A percentile compares a stretch with the other conserved stretches of the same genome.
phyloP scores from a whole-genome alignment of 2,113 vertebrate species.

The Zeus faber region DNA sequence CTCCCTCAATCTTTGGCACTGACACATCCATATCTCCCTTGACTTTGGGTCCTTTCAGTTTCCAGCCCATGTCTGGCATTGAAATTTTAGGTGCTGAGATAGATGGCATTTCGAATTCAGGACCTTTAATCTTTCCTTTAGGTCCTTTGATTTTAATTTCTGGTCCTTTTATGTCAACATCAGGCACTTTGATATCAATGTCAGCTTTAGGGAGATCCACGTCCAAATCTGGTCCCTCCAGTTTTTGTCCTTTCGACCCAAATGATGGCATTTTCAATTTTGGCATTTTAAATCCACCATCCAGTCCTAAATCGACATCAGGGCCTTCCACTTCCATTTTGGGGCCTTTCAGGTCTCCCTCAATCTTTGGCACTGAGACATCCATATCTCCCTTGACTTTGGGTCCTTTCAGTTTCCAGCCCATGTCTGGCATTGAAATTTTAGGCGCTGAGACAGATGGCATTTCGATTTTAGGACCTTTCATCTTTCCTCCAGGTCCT shows the following conservation, averaged over 20 bases:
- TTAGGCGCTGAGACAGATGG: background rate
- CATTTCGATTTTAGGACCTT: constrained; percentile 4
- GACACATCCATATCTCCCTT: background rate
- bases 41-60: constrained; percentile 9
- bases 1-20: constrained; percentile 1
- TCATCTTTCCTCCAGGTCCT: background rate
- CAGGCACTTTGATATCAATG: constrained; percentile 6
- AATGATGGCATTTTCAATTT: constrained; percentile 12
- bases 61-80: constrained; percentile 1
- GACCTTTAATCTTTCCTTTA: constrained; percentile 41
- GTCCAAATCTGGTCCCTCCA: constrained; percentile 15
- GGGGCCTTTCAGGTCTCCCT: background rate
- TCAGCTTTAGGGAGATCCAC: constrained; percentile 25
- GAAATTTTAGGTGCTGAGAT: constrained; percentile 6
- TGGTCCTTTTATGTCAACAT: constrained; percentile 36
- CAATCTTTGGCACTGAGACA: constrained; percentile 3
- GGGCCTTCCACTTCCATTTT: constrained; percentile 15
- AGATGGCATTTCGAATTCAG: constrained; percentile 23
- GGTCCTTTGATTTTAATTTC: constrained; percentile 51
- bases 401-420: constrained; percentile 4
- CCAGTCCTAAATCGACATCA: constrained; percentile 36
- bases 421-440: background rate
- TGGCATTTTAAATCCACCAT: constrained; percentile 65
- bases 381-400: constrained; percentile 6
- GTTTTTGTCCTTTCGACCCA: constrained; percentile 1